These are phyloP conservation scores for Lates japonicus DNA, from an alignment of 2,797 vertebrate genomes.

Conservation along the genomic window DNA sequence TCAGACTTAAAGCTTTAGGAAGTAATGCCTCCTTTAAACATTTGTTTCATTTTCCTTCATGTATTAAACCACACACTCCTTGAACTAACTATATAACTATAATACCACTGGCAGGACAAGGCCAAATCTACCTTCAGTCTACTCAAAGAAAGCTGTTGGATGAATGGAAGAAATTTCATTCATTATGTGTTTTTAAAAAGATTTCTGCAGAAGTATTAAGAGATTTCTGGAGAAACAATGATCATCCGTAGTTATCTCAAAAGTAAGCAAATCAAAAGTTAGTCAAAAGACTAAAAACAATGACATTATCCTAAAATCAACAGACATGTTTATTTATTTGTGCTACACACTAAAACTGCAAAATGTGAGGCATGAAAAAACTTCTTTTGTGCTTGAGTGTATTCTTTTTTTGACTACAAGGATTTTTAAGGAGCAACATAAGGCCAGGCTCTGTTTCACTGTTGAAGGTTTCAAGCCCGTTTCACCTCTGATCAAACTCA, in stretches of 20 bases:
- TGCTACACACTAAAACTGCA: background rate
- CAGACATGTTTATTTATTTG: background rate
- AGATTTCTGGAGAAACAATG: constrained; percentile 11
- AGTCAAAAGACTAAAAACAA: constrained; percentile 10
- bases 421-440: background rate
- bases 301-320: background rate
- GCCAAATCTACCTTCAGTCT: constrained; percentile 28
- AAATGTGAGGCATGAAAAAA: background rate
- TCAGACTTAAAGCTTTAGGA: constrained; percentile 3
- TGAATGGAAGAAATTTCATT: constrained; percentile 16
- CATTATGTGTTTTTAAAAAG: constrained; percentile 2
- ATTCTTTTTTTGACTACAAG: constrained; percentile 1
- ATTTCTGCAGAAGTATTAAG: constrained; percentile 16
- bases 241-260: background rate
- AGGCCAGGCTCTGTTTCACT: background rate
- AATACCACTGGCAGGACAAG: constrained; percentile 37
- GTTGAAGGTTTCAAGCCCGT: background rate
- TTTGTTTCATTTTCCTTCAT: constrained; percentile 14
- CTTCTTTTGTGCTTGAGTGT: background rate
- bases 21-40: constrained; percentile 11
- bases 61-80: constrained; percentile 22
- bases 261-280: constrained; percentile 7
- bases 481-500: background rate
- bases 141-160: constrained; percentile 27
- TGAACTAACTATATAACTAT: constrained; percentile 22